phyloP scores from a whole-genome alignment of 2,113 vertebrate species.

The Calypte anna region DNA sequence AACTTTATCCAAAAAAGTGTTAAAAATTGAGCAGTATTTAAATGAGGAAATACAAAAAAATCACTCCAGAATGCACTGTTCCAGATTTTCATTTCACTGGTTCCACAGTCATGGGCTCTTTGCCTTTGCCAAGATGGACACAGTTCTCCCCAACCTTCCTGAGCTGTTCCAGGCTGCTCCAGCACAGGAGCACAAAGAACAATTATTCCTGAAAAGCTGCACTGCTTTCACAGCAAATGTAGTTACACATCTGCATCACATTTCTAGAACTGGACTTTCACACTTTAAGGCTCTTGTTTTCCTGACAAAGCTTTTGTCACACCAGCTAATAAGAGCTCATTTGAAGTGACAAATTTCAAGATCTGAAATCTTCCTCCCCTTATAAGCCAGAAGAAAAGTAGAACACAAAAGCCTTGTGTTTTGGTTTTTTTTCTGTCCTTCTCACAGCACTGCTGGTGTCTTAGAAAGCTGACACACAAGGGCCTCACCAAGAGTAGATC shows the following conservation, averaged over 20 bases:
- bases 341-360: neutral
- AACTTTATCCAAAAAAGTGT: neutral
- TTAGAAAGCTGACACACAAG: neutral
- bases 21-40: neutral
- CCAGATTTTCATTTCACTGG: neutral
- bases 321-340: neutral
- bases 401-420: neutral
- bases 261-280: neutral
- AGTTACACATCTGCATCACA: neutral
- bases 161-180: neutral
- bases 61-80: neutral
- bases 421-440: neutral
- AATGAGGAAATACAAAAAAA: neutral
- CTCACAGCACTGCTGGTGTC: neutral
- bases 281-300: neutral
- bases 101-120: neutral
- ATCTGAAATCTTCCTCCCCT: neutral
- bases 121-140: neutral
- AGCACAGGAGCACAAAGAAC: neutral
- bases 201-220: neutral
- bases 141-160: neutral
- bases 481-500: conserved; percentile 92
- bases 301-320: neutral
- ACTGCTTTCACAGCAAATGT: neutral
- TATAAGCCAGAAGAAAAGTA: neutral